Evolutionary conservation across 2,888 invertebrate genomes (phyloP).

Genomic region (Ecdyonurus torrentis): DNA sequence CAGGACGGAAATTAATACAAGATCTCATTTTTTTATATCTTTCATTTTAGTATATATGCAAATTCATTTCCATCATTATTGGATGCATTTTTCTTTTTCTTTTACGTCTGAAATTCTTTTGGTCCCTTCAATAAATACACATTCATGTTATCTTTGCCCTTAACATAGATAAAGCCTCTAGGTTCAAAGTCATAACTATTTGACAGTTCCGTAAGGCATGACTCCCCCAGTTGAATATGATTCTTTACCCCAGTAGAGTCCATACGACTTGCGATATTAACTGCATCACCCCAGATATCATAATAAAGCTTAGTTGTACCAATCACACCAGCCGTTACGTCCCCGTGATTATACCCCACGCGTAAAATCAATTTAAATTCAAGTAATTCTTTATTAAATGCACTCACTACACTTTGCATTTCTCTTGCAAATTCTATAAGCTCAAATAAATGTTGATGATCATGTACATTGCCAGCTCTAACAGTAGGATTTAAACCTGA

Average conservation of each 20-base stretch:
- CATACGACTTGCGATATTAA: constrained; percentile 94
- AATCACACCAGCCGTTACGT: constrained; percentile 90
- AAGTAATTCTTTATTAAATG: constrained; percentile 77
- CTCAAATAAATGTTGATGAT: constrained; percentile 64
- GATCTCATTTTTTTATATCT: background rate
- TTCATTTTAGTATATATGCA: background rate
- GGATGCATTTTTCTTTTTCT: too few species aligned
- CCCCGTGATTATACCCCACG: constrained; percentile 71
- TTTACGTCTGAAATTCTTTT: too few species aligned
- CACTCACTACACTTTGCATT: constrained; percentile 72
- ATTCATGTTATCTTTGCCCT: constrained; percentile 92
- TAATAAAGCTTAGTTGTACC: constrained; percentile 92
- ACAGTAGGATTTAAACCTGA: constrained; percentile 77
- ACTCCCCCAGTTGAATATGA: constrained; percentile 65
- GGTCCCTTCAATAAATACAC: constrained; percentile 46
- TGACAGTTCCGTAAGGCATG: constrained; percentile 51
- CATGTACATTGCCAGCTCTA: constrained; percentile 47
- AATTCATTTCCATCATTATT: constrained; percentile 1
- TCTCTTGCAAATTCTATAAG: constrained; percentile 87
- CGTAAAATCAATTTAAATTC: constrained; percentile 76
- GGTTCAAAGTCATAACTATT: constrained; percentile 71
- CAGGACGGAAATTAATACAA: too few species aligned
- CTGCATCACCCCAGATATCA: constrained; percentile 98
- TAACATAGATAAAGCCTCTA: constrained; percentile 88
- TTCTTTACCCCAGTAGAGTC: constrained; percentile 87